These are phyloP conservation scores for Ochropleura leucogaster DNA, from an alignment of 2,888 invertebrate species.

Conservation along the genomic window DNA sequence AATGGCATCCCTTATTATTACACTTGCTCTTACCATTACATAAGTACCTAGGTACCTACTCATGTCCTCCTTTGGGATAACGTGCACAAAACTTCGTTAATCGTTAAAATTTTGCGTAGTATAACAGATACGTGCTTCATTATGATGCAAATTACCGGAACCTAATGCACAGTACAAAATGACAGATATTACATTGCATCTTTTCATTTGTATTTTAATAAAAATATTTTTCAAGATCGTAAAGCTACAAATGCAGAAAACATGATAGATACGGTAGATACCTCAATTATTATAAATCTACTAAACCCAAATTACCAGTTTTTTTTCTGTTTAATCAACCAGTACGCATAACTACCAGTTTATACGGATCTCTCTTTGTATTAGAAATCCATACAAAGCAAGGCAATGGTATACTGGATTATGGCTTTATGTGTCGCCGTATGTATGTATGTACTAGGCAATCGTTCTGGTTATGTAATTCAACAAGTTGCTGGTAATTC, in stretches of 20 bases:
- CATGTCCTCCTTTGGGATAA: neutral
- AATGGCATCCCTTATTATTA: neutral
- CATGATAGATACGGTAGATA: neutral
- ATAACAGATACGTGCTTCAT: conserved; percentile 26
- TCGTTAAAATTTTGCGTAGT: conserved; percentile 30
- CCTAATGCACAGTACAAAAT: conserved; percentile 10
- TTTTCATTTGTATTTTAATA: neutral
- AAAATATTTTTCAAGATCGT: no score
- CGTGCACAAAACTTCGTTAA: conserved; percentile 22
- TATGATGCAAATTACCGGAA: conserved; percentile 26
- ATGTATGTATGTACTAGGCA: no score
- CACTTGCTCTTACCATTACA: neutral
- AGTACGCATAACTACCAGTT: no score
- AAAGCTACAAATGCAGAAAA: neutral
- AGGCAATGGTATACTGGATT: no score
- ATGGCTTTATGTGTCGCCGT: no score
- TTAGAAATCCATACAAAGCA: no score
- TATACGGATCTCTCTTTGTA: no score
- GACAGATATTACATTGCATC: neutral
- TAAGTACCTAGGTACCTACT: no score
- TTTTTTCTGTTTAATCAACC: neutral
- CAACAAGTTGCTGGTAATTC: neutral
- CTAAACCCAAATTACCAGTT: neutral
- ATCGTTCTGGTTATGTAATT: no score
- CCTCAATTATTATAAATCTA: neutral